A percentile compares a stretch with the other conserved stretches of the same genome.
Conservation (phyloP, 2,797 vertebrate species). For the Iguana delicatissima region DNA sequence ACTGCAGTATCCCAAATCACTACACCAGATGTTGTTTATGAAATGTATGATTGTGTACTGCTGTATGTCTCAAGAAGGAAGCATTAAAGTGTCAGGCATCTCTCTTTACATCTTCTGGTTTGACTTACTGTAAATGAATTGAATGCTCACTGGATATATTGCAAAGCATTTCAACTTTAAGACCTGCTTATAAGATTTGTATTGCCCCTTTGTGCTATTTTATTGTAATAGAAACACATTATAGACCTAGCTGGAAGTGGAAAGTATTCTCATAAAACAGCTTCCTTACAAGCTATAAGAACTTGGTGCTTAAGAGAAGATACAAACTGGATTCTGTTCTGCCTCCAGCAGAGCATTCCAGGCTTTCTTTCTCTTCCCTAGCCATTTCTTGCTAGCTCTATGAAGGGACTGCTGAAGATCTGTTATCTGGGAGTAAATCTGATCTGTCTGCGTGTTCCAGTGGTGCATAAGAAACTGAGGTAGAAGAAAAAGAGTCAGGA, state of each 20-base stretch:
- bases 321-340: slow-evolving; percentile 3
- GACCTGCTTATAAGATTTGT: slow-evolving; percentile 42
- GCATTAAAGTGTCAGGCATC: slow-evolving; percentile 36
- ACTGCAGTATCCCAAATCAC: slow-evolving; percentile 7
- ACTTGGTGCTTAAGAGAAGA: slow-evolving; percentile 15
- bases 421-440: not conserved
- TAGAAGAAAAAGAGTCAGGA: not conserved
- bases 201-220: slow-evolving; percentile 48
- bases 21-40: slow-evolving; percentile 44
- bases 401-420: not conserved
- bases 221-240: slow-evolving; percentile 42
- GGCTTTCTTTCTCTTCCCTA: not conserved
- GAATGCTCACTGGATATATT: slow-evolving; percentile 43
- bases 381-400: not conserved
- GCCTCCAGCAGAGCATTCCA: not conserved
- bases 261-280: slow-evolving; percentile 33
- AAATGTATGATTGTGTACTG: slow-evolving; percentile 34
- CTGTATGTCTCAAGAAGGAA: slow-evolving; percentile 39
- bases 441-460: slow-evolving; percentile 10
- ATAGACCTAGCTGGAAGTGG: slow-evolving; percentile 13
- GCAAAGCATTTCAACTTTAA: slow-evolving; percentile 29
- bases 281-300: slow-evolving; percentile 17
- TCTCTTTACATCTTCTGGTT: slow-evolving; percentile 37
- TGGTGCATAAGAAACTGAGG: not conserved
- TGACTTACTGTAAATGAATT: slow-evolving; percentile 43